A percentile compares a stretch with the other conserved stretches of the same genome.
These are phyloP conservation scores for Oxyura jamaicensis DNA, from an alignment of 2,113 vertebrate species.

Conservation along the genomic window DNA sequence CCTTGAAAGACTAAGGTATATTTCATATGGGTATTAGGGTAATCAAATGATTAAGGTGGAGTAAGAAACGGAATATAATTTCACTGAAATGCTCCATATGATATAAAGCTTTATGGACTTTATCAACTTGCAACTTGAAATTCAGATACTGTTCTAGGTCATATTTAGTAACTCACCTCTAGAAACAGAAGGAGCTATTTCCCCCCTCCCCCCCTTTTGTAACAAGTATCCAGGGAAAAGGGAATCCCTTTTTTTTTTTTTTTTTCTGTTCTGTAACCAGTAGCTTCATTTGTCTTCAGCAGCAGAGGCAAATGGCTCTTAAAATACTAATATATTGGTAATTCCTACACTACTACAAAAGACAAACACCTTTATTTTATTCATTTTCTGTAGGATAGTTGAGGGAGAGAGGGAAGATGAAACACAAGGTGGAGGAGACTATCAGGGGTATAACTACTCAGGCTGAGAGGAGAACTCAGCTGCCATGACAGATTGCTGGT, in stretches of 20 bases:
- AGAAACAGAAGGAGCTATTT: not conserved
- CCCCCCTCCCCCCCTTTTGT: not conserved
- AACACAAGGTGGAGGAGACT: accelerated
- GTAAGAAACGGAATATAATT: not conserved
- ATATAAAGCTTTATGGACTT: not conserved
- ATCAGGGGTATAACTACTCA: not conserved
- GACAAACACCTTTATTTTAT: accelerated
- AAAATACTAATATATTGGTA: not conserved
- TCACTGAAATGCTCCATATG: not conserved
- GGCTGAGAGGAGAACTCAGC: not conserved
- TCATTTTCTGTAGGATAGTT: not conserved
- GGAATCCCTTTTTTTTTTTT: not conserved
- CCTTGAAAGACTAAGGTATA: not conserved
- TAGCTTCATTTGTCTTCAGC: not conserved
- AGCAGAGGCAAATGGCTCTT: not conserved
- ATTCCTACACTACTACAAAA: not conserved
- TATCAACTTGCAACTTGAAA: not conserved
- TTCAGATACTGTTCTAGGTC: not conserved
- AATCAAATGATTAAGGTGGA: not conserved
- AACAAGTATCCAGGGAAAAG: not conserved
- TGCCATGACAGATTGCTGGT: no score
- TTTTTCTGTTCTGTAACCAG: not conserved
- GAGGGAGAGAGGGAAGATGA: not conserved
- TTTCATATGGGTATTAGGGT: not conserved
- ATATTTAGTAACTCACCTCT: not conserved